These are phyloP conservation scores for Cassiopea andromeda DNA, from an alignment of 30 jellyfish, hydroid and myxozoan genomes.

Conservation along the genomic window DNA sequence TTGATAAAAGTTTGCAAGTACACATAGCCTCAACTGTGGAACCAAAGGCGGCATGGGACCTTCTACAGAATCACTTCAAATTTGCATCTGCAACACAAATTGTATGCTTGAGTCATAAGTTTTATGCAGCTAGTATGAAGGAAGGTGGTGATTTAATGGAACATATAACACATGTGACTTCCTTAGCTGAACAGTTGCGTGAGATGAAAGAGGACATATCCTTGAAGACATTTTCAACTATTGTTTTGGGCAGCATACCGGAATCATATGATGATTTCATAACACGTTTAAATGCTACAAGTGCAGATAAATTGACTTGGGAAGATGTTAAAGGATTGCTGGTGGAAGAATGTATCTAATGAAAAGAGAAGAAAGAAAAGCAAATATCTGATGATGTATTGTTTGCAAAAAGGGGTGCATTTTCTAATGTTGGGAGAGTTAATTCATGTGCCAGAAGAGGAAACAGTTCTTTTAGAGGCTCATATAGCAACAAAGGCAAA, in stretches of 20 bases:
- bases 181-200: conserved; percentile 61
- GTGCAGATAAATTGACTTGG: conserved; percentile 56
- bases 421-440: conserved; percentile 38
- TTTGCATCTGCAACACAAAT: conserved; percentile 45
- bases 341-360: conserved; percentile 61
- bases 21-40: conserved; percentile 46
- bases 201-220: conserved; percentile 51
- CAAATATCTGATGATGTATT: conserved; percentile 44
- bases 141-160: conserved; percentile 54
- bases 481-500: conserved; percentile 31
- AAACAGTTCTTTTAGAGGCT: conserved; percentile 60
- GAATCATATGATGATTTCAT: conserved; percentile 34
- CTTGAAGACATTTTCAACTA: conserved; percentile 42
- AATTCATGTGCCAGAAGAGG: conserved; percentile 51
- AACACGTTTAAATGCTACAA: conserved; percentile 46
- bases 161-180: conserved; percentile 48
- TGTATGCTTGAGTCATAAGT: conserved; percentile 47
- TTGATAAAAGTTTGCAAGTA: conserved; percentile 49
- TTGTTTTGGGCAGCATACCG: conserved; percentile 53
- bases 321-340: conserved; percentile 47
- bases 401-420: conserved; percentile 50
- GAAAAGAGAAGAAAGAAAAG: conserved; percentile 51
- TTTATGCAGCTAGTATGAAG: conserved; percentile 59
- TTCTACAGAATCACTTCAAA: conserved; percentile 47
- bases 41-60: conserved; percentile 73